Conservation (phyloP, 2,113 vertebrate genomes). For the Myodes glareolus region DNA sequence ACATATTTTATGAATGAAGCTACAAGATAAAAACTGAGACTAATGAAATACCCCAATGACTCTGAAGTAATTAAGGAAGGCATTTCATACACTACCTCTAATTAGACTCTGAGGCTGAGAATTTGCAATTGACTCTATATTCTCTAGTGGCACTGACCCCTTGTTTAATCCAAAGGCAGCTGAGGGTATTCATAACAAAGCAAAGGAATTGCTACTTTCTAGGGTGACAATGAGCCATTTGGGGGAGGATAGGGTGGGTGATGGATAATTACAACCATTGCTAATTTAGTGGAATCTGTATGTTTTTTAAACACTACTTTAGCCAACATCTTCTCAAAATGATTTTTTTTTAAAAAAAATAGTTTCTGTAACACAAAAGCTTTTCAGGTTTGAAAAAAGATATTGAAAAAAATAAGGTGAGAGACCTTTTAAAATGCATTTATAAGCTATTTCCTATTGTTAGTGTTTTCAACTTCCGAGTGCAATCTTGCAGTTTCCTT, state of each 20-base stretch:
- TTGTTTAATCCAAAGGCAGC: conserved; percentile 64
- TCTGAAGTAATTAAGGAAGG: conserved; percentile 75
- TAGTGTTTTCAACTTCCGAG: conserved; percentile 12
- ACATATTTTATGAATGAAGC: conserved; percentile 83
- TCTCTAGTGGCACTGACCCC: conserved; percentile 72
- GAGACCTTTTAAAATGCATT: not conserved
- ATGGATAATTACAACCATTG: not conserved
- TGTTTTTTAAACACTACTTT: conserved; percentile 40
- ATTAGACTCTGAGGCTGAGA: conserved; percentile 74
- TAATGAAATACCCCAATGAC: conserved; percentile 80
- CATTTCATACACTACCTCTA: conserved; percentile 74
- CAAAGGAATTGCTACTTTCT: conserved; percentile 53
- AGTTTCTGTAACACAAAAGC: not conserved
- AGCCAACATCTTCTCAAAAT: conserved; percentile 29
- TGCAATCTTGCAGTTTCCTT: not conserved
- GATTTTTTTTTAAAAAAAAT: conserved; percentile 37
- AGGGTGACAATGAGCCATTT: conserved; percentile 50
- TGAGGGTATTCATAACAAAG: conserved; percentile 58
- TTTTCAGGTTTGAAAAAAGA: conserved; percentile 18
- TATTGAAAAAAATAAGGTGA: not conserved
- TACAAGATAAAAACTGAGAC: conserved; percentile 77
- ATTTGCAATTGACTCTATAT: conserved; percentile 68
- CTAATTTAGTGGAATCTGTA: not conserved
- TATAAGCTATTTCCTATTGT: conserved; percentile 1
- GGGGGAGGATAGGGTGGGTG: not conserved